Evolutionary conservation across 2,888 invertebrate genomes (phyloP).

Genomic region (Cheilosia pagana): DNA sequence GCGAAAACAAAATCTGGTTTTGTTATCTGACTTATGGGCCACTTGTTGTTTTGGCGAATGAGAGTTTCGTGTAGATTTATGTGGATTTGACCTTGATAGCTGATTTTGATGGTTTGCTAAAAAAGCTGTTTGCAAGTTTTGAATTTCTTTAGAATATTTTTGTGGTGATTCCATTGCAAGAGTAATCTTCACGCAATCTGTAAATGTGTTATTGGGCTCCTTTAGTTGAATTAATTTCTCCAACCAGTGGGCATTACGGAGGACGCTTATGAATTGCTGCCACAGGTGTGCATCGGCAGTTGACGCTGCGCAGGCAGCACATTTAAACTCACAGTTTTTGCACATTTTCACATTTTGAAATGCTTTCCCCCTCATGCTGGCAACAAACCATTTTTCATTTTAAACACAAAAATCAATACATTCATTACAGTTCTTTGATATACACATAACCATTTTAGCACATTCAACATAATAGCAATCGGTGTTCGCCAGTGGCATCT

Average conservation of each 20-base stretch:
- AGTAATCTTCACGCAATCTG: conserved; percentile 19
- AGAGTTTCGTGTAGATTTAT: not conserved
- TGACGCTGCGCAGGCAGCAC: conserved; percentile 22
- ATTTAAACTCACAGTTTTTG: conserved; percentile 30
- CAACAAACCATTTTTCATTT: no score
- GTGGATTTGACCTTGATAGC: not conserved
- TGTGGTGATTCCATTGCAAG: conserved; percentile 33
- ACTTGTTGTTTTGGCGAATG: not conserved
- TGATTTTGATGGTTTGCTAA: not conserved
- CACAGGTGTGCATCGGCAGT: conserved; percentile 34
- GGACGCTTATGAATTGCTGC: conserved; percentile 43
- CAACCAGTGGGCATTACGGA: conserved; percentile 38
- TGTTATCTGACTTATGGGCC: not conserved
- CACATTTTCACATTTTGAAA: conserved; percentile 45
- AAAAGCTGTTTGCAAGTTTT: conserved; percentile 38
- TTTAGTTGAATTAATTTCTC: conserved; percentile 39
- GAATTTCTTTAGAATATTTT: conserved; percentile 41
- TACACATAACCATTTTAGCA: no score
- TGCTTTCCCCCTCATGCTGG: conserved; percentile 32
- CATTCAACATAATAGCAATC: no score
- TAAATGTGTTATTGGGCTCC: conserved; percentile 27
- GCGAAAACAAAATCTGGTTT: not conserved
- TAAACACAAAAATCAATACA: no score
- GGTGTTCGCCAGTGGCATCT: no score
- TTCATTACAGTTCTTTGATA: no score